Evolutionary conservation across 1,140 invertebrate genomes (phyloP), one percentile per base, ranked within the genome.

Genomic region (Heliothis virescens): DNA sequence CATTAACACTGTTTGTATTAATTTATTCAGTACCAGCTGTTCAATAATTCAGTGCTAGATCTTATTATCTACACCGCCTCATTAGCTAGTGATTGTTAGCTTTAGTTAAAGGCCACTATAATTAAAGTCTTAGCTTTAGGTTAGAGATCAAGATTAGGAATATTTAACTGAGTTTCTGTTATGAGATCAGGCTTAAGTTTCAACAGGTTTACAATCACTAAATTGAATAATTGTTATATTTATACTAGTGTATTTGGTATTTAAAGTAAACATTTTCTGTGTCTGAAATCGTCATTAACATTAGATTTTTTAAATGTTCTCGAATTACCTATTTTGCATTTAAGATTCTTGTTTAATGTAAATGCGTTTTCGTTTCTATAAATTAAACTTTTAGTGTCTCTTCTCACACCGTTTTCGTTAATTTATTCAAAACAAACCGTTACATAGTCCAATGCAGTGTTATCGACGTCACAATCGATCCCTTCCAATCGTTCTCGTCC

Each of bases 381-480:
- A 48, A 41, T 67, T 48, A 48, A 21, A 11, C 11, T 48, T 26
- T 67, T 13, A 13, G 48, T 18, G 18, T 18, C 63, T 47, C 18
- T 16, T 67, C 34, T 67, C 41, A 47, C 63, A 67, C 63, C 41
- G 48, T 18, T 47, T 71, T 29, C 12, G 9, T 52, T 71, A 72
- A 60, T 57, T 15, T 65, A 62, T 76, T 48, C 60, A 65, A 76
- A 50, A 52, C 50, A 57, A 72, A 65, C 50, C 15, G 18, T 48
- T 29, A 53, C 26, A 50, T 52, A 76, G 65, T 48, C 41, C 60
- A n/a, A 34, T 65, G 21, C 12, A 26, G 53, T 18, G 29, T 65
- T 63, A 76, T 76, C 74, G 21, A 12, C 47, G 12, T 65, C 50
- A 76, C 48, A 76, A 76, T 76, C 74, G 59, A 75, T 75, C 73